Percentiles rank a stretch among this genome's conserved stretches.
phyloP scores from a whole-genome alignment of 2,113 vertebrate species.

The Zapus hudsonius region DNA sequence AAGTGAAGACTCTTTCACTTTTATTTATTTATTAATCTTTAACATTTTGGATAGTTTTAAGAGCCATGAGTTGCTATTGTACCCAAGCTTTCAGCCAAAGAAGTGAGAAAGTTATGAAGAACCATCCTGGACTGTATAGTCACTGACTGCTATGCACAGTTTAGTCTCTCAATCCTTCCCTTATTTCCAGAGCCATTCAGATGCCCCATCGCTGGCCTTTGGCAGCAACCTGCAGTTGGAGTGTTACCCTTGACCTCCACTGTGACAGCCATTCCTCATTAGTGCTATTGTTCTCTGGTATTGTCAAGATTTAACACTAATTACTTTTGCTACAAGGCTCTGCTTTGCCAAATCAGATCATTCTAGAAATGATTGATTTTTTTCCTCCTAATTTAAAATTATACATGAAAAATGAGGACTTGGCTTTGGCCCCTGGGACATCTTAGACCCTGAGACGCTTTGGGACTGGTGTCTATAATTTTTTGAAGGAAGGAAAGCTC shows the following conservation, averaged over 20 bases:
- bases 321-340: constrained; percentile 31
- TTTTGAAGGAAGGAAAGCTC: not conserved
- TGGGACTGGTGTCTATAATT: not conserved
- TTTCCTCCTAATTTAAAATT: not conserved
- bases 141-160: not conserved
- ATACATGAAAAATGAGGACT: not conserved
- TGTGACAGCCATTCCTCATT: not conserved
- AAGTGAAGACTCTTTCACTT: too few relatives aligned
- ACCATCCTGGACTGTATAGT: not conserved
- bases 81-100: not conserved
- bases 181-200: not conserved
- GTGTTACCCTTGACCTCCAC: not conserved
- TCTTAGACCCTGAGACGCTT: not conserved
- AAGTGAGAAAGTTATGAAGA: too few relatives aligned
- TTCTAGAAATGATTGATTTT: not conserved
- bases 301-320: constrained; percentile 19
- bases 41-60: constrained; percentile 20
- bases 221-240: not conserved
- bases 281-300: constrained; percentile 28
- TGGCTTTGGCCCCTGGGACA: not conserved
- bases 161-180: not conserved
- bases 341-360: constrained; percentile 45
- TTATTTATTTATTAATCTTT: too few relatives aligned
- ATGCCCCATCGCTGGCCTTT: not conserved
- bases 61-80: not conserved